Base-by-base conservation (phyloP, 1,140 invertebrate species). In the Aphelenchoides avenae region DNA sequence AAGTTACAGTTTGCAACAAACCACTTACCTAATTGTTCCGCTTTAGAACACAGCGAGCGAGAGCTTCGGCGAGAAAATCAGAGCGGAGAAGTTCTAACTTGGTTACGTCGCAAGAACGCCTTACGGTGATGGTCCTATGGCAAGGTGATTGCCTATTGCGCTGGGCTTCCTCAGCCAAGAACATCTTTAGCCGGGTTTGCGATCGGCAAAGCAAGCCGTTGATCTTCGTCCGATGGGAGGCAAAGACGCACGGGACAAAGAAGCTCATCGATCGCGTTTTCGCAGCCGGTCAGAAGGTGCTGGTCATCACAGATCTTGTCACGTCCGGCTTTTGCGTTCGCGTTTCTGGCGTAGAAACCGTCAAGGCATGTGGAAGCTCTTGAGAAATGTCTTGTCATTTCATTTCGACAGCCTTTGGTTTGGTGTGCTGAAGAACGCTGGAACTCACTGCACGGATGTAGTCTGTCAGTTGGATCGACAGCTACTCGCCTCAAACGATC, bases 271-370 rank as follows among this genome's bases (percentile, higher is more conserved):
- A 98, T 81, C 95, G 94, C 0, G 81, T 84, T 42, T 96, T 85
- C 73, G 82, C 85, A 47, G 68, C 78, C 33, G 88, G 87, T 11
- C 84, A 92, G 56, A 84, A 77, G 3, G 93, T 89, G 71, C 75
- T 97, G 0, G 89, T 99, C 49, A 84, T 98, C 42, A 94, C 98
- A 81, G 94, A 99, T 82, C 88, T 98, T 11, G 86, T 97, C 0
- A 93, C 91, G 1, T 91, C 88, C 65, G 94, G 94, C 1, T 86
- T 85, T 1, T 95, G 91, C 77, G 86, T 98, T n/a, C n/a, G n/a
- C n/a, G n/a, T n/a, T n/a, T n/a, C n/a, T n/a, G n/a, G n/a, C 42
- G 73, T 91, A 57, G 93, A 98, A 78, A 96, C 91, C 6, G 87
- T 86, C 26, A 57, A 80, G n/a, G n/a, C n/a, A n/a, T n/a, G 68